Conservation (phyloP, 1,140 invertebrate species). For the Pachyrhynchus sulphureomaculatus region DNA sequence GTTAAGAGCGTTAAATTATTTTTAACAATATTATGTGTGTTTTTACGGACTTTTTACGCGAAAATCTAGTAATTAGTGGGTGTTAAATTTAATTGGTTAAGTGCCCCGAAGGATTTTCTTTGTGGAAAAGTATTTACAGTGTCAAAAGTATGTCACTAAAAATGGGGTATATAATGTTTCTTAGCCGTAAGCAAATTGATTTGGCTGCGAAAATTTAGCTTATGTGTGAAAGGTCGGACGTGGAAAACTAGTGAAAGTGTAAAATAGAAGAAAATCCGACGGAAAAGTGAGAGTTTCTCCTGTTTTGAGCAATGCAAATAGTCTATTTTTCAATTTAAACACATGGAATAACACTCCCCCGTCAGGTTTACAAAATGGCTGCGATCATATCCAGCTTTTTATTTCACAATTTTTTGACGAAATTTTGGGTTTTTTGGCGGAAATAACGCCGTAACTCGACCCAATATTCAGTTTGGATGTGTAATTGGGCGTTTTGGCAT, state of each 20-base stretch:
- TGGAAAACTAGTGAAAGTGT: constrained; percentile 4
- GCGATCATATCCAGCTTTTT: constrained; percentile 48
- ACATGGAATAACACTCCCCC: constrained; percentile 53
- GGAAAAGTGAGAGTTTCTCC: constrained; percentile 1
- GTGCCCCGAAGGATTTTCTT: constrained; percentile 30
- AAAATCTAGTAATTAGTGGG: constrained; percentile 40
- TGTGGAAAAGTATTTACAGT: constrained; percentile 34
- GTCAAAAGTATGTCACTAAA: constrained; percentile 53
- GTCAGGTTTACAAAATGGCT: constrained; percentile 52
- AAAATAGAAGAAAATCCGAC: constrained; percentile 5
- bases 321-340: constrained; percentile 44
- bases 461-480: background rate
- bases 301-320: constrained; percentile 4
- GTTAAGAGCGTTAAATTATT: constrained; percentile 53
- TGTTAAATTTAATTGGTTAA: constrained; percentile 35
- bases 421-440: constrained; percentile 9
- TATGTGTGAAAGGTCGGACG: background rate
- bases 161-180: constrained; percentile 53
- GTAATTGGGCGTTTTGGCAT: background rate
- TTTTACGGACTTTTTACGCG: constrained; percentile 45
- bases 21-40: constrained; percentile 52
- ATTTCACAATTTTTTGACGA: constrained; percentile 27
- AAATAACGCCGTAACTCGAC: constrained; percentile 34
- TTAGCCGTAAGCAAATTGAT: constrained; percentile 50
- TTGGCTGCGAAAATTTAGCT: constrained; percentile 36